Evolutionary conservation across 2,888 invertebrate genomes (phyloP).

Genomic region (Vandiemenella viatica): DNA sequence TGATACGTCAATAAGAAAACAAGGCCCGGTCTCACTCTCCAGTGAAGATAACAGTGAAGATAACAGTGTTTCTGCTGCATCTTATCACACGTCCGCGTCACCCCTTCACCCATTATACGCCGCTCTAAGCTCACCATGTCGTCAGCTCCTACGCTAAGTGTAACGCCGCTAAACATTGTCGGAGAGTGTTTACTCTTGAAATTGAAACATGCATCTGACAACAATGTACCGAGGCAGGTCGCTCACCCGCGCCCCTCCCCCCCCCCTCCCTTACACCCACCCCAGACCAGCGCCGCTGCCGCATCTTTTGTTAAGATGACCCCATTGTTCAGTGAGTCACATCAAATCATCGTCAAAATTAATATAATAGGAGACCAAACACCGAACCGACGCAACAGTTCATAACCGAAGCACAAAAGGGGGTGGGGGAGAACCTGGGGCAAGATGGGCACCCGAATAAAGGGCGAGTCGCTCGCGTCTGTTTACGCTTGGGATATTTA

Average conservation of each 20-base stretch:
- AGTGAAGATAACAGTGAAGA: no score
- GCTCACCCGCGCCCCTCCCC: neutral
- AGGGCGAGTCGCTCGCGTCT: neutral
- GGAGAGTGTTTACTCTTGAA: constrained; percentile 10
- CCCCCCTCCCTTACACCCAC: neutral
- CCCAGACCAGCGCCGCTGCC: neutral
- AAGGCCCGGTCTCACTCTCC: no score
- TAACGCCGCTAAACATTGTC: neutral
- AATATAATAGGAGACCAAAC: constrained; percentile 13
- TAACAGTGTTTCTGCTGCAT: no score
- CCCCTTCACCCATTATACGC: no score
- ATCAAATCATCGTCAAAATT: constrained; percentile 16
- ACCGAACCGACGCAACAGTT: neutral
- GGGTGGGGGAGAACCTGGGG: neutral
- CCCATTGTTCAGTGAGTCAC: constrained; percentile 15
- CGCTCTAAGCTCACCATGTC: no score
- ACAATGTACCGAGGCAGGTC: neutral
- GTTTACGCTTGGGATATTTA: constrained; percentile 3
- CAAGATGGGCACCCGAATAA: neutral
- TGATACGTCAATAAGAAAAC: no score
- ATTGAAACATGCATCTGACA: constrained; percentile 11
- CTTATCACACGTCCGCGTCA: no score
- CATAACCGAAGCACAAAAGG: constrained; percentile 1
- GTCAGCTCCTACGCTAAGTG: neutral
- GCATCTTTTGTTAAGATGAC: constrained; percentile 13